Evolutionary conservation across 2,797 vertebrate species (phyloP), one percentile per base, ranked within the genome.

Genomic region (Psittacula derbiana): DNA sequence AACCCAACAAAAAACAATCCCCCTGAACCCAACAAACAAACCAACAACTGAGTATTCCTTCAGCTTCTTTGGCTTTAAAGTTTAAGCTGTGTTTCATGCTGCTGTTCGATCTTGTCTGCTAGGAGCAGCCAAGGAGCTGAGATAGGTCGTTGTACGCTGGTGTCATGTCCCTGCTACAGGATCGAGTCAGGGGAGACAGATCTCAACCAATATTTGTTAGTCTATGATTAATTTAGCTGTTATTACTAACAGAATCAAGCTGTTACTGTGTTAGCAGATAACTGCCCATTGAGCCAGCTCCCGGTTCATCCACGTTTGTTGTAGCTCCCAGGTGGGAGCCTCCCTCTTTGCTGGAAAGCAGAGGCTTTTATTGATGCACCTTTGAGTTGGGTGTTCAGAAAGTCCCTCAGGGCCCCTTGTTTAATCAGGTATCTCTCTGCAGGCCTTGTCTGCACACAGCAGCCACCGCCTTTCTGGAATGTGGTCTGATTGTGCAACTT

Each of bases 261-360:
- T 60, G 12, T 41, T 67, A 15, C n/a, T 74, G 12, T 55, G 43
- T 24, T 20, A 53, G 60, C 27, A 46, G 21, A 6, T 47, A 64
- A 17, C 47, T 4, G 8, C 20, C 47, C 6, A 3, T 12, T 28
- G 61, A 70, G 41, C 16, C 50, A 61, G 36, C 33, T 86, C 6
- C 2, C 8, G 4, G 25, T 53, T 81, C 1, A 1, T 75, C 18
- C 7, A 19, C 12, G 8, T 62, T 74, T 0, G 0, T 12, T 75
- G 10, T n/a, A 65, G 38, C 18, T 57, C 20, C n/a, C 53, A 8
- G 19, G 24, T 61, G 24, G 75, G 31, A 67, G 62, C 16, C 14
- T 36, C 10, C 30, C 30, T 16, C 30, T 44, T 62, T 40, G 23
- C 31, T 74, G 55, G 13, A 49, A 43, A 69, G 46, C 60, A 46